Evolutionary conservation across 2,797 vertebrate species (phyloP), one percentile per base, ranked within the genome.

Genomic region (Acomys russatus): DNA sequence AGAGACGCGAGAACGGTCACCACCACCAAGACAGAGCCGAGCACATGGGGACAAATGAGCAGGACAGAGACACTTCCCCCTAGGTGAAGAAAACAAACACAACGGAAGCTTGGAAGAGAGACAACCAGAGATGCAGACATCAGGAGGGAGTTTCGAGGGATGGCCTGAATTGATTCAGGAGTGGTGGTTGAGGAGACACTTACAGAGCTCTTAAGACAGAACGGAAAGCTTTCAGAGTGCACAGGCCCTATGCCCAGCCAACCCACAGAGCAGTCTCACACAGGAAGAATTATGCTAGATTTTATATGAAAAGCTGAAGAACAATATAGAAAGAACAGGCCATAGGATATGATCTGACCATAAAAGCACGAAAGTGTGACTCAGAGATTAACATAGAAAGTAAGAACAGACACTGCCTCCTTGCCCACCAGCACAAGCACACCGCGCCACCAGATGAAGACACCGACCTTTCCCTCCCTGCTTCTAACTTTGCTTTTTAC

Each of bases 341-440:
- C 66, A 68, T 0, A 2, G 51, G 56, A 92, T 35, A 83, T 1
- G 92, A 95, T n/a, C 85, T 74, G 64, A 76, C 92, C 88, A 95
- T 78, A 33, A 95, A 91, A 95, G 44, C 95, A 97, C 93, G 90
- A 98, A 96, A 87, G 9, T 23, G 89, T 63, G 88, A 95, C 71
- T 97, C 92, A 92, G 66, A 97, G 93, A 92, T 93, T 74, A 97
- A 89, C 33, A 74, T 1, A 66, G 92, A 33, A 90, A 87, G 70
- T 76, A 91, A 92, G 93, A 96, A 95, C 49, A 97, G 28, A 30
- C 84, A 74, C 56, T 82, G 28, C 66, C 94, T 56, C 8, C 85
- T 84, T 91, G 49, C 66, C 96, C 90, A 94, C 61, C 18, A 91
- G 59, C 90, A 95, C 94, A 85, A 92, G 87, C 14, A 83, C 28